Base-by-base conservation (phyloP, 2,888 invertebrate species). In the Griposia aprilina region DNA sequence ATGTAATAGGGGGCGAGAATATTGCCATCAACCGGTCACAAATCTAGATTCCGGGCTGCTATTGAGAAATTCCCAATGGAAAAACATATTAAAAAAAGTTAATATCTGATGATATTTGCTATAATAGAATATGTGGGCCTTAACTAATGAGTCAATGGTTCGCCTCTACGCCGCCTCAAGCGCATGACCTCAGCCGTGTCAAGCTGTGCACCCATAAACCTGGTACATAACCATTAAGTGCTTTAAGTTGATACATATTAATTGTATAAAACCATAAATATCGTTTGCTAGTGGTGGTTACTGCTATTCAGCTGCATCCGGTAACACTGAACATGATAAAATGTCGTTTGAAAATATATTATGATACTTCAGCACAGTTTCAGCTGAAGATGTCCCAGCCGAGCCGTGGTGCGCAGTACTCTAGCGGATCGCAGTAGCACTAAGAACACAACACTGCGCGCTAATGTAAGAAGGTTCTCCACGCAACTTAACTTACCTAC, bases 61-160 rank as follows among this genome's bases (percentile, higher is more conserved):
- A 41, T 5, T 41, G 5, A 6, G 41, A 41, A 6, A 41, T 41
- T 41, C 2, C 41, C 0, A 41, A 41, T 41, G 41, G 41, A 41
- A 41, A 41, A 6, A 41, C 2, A 41, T 5, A 41, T 4, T 0
- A 41, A 41, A 41, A 41, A 41, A 41, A 41, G 36, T 2, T 3
- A 36, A 36, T 4, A 50, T 2, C 52, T 3, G 52, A 26, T n/a
- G 15, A 41, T 52, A 36, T 78, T 36, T 23, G 41, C 20, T 80
- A 10, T 11, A 26, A n/a, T n/a, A n/a, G n/a, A n/a, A 74, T 17
- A 59, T 26, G 74, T 71, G 30, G 8, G 60, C 83, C 88, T 77
- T 86, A 88, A 80, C 45, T 69, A 80, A 80, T 78, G 84, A 80
- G 69, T 63, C 66, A 86, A 78, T 67, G 67, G 59, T 66, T 78